These are phyloP conservation scores for Merops nubicus DNA, from an alignment of 2,113 vertebrate species.

Conservation along the genomic window DNA sequence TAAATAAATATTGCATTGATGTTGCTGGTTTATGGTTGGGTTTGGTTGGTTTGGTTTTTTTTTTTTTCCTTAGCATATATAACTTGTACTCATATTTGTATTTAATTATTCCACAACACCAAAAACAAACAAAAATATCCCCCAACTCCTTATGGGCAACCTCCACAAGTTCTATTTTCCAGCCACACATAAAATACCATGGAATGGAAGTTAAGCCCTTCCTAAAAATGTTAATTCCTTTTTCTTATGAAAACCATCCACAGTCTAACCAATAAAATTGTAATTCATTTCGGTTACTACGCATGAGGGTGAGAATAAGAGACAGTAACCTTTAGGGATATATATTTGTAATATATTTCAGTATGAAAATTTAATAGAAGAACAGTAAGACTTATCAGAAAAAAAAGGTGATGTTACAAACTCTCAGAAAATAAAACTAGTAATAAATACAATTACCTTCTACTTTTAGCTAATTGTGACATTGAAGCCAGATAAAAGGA, in stretches of 20 bases:
- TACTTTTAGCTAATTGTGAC: background rate
- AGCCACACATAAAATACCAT: background rate
- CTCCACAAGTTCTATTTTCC: background rate
- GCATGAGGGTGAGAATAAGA: background rate
- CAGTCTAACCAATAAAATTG: background rate
- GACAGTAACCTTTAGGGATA: background rate
- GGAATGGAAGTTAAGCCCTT: background rate
- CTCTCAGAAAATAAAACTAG: background rate
- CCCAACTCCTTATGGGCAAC: background rate
- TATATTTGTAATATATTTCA: background rate
- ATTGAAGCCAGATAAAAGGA: background rate
- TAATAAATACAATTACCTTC: background rate
- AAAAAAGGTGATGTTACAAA: background rate
- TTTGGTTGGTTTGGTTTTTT: background rate
- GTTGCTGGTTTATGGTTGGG: background rate
- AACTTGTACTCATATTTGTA: background rate
- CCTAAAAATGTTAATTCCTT: background rate
- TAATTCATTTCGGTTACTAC: background rate
- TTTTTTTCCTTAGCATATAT: background rate
- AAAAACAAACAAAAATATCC: background rate
- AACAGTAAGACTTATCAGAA: fast-evolving
- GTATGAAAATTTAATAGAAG: background rate
- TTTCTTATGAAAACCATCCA: background rate
- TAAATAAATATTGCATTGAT: background rate
- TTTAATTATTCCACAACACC: background rate